These are phyloP conservation scores for Dolichoris vasculosae DNA, from an alignment of 1,140 invertebrate species.

Conservation along the genomic window DNA sequence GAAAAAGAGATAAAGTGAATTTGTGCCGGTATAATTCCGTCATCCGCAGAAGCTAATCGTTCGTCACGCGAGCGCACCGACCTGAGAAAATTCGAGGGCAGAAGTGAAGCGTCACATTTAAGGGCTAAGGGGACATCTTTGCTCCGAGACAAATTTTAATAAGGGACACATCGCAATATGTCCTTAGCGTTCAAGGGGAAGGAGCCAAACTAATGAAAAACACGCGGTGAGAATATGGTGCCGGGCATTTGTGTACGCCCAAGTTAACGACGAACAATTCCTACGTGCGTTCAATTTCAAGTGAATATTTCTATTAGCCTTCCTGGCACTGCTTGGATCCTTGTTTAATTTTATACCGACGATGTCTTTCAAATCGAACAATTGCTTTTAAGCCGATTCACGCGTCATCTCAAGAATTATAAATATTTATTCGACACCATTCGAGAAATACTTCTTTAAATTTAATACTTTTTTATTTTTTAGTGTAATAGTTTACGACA, in stretches of 20 bases:
- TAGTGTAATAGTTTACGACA: no score
- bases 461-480: no score
- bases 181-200: background rate
- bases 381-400: background rate
- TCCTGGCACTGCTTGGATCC: no score
- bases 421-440: no score
- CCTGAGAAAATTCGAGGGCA: slow-evolving; percentile 25
- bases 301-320: background rate
- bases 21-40: slow-evolving; percentile 13
- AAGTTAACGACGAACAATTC: background rate
- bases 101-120: background rate
- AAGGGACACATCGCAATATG: background rate
- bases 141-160: slow-evolving; percentile 29
- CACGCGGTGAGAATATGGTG: background rate
- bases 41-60: slow-evolving; percentile 48
- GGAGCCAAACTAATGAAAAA: slow-evolving; percentile 16
- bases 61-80: slow-evolving; percentile 30
- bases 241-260: background rate
- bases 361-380: background rate
- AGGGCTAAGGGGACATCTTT: background rate
- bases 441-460: no score
- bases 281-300: background rate
- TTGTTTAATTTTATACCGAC: background rate
- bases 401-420: no score
- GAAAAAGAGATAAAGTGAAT: background rate